Conservation (phyloP, 2,113 vertebrate genomes). For the Spheniscus mendiculus region DNA sequence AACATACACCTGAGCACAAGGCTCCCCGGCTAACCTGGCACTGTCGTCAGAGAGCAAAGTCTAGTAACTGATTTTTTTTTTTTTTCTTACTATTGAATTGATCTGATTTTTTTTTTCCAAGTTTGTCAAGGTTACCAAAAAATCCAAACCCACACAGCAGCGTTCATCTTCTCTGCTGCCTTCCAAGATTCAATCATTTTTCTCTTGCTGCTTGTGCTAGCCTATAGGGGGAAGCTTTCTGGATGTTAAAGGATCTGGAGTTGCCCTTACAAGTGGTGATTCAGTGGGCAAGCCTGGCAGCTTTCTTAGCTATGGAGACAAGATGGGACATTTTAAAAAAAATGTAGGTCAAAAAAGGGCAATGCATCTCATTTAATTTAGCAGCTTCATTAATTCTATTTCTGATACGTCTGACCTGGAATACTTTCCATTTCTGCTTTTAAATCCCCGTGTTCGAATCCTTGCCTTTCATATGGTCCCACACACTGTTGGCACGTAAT, state of each 20-base stretch:
- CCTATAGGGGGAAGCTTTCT: not conserved
- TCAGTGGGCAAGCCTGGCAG: not conserved
- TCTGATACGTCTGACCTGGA: slow-evolving; percentile 37
- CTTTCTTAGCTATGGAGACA: not conserved
- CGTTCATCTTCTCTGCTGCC: not conserved
- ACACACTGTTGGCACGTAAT: not conserved
- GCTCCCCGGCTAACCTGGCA: not conserved
- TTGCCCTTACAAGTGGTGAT: rapidly evolving
- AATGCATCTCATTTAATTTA: slow-evolving; percentile 1
- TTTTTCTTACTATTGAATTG: not conserved
- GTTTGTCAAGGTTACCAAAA: not conserved
- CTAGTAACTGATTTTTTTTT: not conserved
- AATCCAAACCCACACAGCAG: not conserved
- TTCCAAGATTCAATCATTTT: rapidly evolving
- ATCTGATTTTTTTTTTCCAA: not conserved
- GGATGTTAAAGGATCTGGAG: not conserved
- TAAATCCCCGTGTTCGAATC: not conserved
- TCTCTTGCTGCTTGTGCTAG: not conserved
- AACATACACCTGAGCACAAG: rapidly evolving
- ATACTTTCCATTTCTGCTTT: slow-evolving; percentile 14
- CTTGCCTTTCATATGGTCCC: not conserved
- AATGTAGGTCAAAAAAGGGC: not conserved
- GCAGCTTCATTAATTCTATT: slow-evolving; percentile 18
- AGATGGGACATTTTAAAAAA: not conserved
- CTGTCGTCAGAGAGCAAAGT: not conserved